Evolutionary conservation across 2,113 vertebrate species (phyloP).

Genomic region (crab-eating macaque (Macaca fascicularis)): DNA sequence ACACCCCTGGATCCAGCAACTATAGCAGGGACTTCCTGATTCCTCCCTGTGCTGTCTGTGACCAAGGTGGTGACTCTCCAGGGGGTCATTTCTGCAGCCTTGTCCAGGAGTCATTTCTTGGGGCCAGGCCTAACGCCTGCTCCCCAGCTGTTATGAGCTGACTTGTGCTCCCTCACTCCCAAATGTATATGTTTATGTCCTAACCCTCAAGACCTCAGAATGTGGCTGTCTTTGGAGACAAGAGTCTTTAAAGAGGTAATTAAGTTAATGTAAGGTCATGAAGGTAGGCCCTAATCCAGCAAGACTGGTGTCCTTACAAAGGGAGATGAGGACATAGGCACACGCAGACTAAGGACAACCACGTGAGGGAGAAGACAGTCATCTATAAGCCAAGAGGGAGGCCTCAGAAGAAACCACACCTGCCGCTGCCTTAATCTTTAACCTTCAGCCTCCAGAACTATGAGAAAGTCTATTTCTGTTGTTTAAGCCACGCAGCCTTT

Average conservation of each 20-base stretch:
- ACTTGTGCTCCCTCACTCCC: background rate
- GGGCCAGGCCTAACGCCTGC: background rate
- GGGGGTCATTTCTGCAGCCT: background rate
- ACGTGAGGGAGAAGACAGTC: background rate
- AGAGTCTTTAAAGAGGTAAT: background rate
- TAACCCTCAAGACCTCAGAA: background rate
- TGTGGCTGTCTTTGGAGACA: background rate
- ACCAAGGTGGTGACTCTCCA: background rate
- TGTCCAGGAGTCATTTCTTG: background rate
- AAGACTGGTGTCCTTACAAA: background rate
- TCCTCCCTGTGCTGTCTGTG: background rate
- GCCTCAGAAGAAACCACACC: background rate
- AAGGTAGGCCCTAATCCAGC: background rate
- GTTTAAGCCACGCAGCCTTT: background rate
- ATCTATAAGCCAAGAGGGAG: background rate
- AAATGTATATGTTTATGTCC: background rate
- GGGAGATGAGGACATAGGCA: background rate
- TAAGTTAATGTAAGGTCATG: background rate
- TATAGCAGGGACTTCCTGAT: background rate
- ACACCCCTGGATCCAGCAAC: background rate
- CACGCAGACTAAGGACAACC: background rate
- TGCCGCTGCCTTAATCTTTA: background rate
- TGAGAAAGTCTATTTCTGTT: background rate
- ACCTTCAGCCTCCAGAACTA: background rate
- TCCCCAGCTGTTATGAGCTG: background rate